A percentile compares a stretch with the other conserved stretches of the same genome.
Evolutionary conservation across 2,113 vertebrate genomes (phyloP).

Genomic region (Lycocorax pyrrhopterus): DNA sequence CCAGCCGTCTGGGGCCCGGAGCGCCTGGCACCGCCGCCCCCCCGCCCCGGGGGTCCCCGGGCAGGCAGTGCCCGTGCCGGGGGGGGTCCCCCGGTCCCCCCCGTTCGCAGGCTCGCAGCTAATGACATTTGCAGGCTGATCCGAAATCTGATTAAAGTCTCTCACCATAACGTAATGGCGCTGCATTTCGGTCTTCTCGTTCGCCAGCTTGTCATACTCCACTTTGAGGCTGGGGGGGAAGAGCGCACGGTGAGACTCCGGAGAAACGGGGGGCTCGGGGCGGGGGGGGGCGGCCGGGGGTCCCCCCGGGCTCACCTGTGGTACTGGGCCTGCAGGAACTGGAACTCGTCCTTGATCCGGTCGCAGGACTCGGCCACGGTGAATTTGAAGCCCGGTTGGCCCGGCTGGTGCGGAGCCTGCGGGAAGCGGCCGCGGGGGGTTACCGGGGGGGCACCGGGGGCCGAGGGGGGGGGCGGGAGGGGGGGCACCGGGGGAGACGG

Average conservation of each 20-base stretch:
- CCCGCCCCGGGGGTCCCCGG: not conserved
- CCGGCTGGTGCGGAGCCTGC: no score
- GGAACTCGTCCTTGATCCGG: no score
- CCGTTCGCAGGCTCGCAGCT: not conserved
- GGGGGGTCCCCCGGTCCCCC: not conserved
- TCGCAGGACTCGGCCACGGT: no score
- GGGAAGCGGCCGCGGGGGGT: no score
- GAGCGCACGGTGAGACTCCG: not conserved
- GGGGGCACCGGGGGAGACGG: no score
- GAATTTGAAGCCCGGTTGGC: no score
- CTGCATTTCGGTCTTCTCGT: slow-evolving; percentile 97
- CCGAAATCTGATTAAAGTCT: slow-evolving; percentile 41
- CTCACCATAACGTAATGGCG: slow-evolving; percentile 97
- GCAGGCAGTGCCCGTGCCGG: not conserved
- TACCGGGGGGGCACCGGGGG: no score
- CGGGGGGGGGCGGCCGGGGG: no score
- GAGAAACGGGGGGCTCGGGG: no score
- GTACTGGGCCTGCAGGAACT: no score
- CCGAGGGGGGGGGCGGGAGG: no score
- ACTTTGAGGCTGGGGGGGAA: slow-evolving; percentile 79
- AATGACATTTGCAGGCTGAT: slow-evolving; percentile 9
- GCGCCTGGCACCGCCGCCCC: not conserved
- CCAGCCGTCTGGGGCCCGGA: not conserved
- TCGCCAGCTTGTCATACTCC: slow-evolving; percentile 94
- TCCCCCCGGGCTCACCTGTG: no score